Percentiles rank a stretch among this genome's conserved stretches.
Conservation (phyloP, 37 sponge, comb jelly and placozoan species). For the Diacarnus erythraeanus region DNA sequence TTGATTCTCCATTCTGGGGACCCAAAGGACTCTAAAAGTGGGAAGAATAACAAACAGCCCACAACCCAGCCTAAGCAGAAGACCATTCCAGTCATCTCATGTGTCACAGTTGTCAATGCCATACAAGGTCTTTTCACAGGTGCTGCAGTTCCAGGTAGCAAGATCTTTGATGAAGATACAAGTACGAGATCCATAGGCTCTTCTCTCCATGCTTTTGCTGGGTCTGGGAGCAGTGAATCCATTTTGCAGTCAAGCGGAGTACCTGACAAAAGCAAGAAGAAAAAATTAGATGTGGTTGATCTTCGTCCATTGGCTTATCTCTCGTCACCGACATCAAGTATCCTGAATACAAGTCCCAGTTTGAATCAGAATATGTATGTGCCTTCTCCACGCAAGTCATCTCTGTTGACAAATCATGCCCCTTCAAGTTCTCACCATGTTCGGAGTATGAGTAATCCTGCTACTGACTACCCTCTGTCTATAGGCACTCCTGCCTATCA, state of each 20-base stretch:
- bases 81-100: constrained; percentile 35
- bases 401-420: neutral
- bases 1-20: constrained; percentile 36
- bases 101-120: constrained; percentile 53
- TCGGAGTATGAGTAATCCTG: neutral
- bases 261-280: neutral
- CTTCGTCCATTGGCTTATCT: constrained; percentile 32
- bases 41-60: neutral
- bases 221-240: constrained; percentile 35
- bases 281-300: constrained; percentile 56
- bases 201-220: neutral
- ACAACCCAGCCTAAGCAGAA: constrained; percentile 14
- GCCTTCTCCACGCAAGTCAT: neutral
- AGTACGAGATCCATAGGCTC: neutral
- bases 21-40: neutral
- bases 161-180: neutral
- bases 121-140: constrained; percentile 47
- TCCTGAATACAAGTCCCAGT: neutral
- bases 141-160: neutral
- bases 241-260: neutral
- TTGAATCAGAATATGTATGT: constrained; percentile 25
- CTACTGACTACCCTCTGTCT: constrained; percentile 7
- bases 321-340: neutral
- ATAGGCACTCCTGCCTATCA: constrained; percentile 28
- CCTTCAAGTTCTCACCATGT: neutral